Evolutionary conservation across 2,113 vertebrate species (phyloP).

Genomic region (Columbina picui): DNA sequence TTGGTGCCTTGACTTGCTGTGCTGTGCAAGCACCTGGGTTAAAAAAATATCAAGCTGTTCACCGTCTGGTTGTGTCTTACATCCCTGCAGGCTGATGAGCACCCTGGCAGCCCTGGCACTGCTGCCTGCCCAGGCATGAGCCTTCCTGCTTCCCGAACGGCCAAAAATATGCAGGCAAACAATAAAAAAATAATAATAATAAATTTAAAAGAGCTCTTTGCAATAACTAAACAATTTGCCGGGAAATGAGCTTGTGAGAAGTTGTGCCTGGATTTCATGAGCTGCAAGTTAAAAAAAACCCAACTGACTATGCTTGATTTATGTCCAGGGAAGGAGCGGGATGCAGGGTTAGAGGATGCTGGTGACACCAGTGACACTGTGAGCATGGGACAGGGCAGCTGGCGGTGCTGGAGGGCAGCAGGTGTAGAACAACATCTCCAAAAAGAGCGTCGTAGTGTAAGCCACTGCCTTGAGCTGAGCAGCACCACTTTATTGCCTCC

Average conservation of each 20-base stretch:
- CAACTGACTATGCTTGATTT: fast-evolving
- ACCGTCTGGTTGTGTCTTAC: neutral
- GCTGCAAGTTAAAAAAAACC: neutral
- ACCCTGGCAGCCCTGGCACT: neutral
- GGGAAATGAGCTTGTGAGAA: neutral
- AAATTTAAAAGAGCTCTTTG: neutral
- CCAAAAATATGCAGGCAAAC: neutral
- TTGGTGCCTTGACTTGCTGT: neutral
- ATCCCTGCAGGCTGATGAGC: neutral
- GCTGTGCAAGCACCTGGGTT: neutral
- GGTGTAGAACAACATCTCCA: fast-evolving
- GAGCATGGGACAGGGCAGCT: neutral
- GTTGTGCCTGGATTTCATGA: neutral
- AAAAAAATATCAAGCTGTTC: neutral
- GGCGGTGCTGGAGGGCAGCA: neutral
- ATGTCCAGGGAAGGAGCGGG: neutral
- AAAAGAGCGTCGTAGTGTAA: fast-evolving
- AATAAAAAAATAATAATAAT: neutral
- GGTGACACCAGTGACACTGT: neutral
- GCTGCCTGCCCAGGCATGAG: slow-evolving; percentile 19
- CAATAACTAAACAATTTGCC: neutral
- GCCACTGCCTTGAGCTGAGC: neutral
- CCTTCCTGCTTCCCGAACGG: neutral
- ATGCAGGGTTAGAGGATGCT: neutral
- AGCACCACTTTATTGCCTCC: neutral